Percentiles rank a stretch among this genome's conserved stretches.
These are phyloP conservation scores for Circus cinereus DNA, from an alignment of 2,797 vertebrate genomes.

Conservation along the genomic window DNA sequence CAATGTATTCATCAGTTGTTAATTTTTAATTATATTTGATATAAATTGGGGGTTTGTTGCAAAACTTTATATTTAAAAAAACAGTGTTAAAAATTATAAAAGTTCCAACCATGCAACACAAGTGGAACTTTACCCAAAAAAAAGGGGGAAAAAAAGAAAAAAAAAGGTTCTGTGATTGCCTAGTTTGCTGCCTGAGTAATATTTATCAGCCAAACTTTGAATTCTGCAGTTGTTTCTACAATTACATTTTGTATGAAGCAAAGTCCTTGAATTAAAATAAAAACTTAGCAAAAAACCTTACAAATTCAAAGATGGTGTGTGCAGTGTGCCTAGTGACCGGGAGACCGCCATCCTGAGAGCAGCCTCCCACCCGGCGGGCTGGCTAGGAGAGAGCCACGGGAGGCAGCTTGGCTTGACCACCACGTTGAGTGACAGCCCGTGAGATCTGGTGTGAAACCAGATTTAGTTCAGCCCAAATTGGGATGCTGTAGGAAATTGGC, in stretches of 20 bases:
- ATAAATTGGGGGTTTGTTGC: slow-evolving; percentile 90
- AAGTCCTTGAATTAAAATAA: slow-evolving; percentile 96
- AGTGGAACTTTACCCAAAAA: slow-evolving; percentile 70
- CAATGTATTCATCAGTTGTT: slow-evolving; percentile 87
- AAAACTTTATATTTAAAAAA: slow-evolving; percentile 86
- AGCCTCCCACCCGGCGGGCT: neutral
- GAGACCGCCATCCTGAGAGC: neutral
- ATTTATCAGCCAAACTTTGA: slow-evolving; percentile 90
- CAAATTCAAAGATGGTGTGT: slow-evolving; percentile 21
- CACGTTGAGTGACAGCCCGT: rapidly evolving
- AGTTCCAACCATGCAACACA: slow-evolving; percentile 77
- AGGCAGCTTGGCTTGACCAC: neutral
- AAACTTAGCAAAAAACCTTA: slow-evolving; percentile 76
- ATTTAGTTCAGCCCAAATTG: neutral
- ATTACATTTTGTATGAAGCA: slow-evolving; percentile 97
- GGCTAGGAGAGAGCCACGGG: neutral
- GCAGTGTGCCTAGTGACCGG: slow-evolving; percentile 18
- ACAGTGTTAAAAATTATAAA: slow-evolving; percentile 69
- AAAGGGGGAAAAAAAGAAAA: neutral
- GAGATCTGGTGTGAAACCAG: neutral
- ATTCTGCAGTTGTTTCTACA: slow-evolving; percentile 95
- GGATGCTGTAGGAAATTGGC: neutral
- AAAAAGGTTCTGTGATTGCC: slow-evolving; percentile 80
- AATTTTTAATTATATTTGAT: slow-evolving; percentile 97
- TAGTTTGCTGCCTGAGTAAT: slow-evolving; percentile 88